Base-by-base conservation (phyloP, 1,140 invertebrate species). In the Drosophila grimshawi region DNA sequence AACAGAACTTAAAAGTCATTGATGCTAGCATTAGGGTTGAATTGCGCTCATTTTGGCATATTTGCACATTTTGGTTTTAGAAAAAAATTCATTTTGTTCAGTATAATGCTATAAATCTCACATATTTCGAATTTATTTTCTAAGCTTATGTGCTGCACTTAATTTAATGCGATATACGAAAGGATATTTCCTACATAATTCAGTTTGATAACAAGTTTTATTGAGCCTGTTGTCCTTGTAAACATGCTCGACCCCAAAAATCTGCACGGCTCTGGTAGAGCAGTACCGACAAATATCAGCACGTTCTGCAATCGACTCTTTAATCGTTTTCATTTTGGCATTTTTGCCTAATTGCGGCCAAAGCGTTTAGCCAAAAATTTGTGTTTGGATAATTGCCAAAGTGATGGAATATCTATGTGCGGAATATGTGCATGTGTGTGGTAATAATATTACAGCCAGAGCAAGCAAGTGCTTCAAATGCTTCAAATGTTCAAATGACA, bases 401-500 rank as follows among this genome's bases (percentile, higher is more conserved):
- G 61, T 51, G 46, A 30, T 60, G 67, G 29, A 59, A 30, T 51
- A 51, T 51, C 45, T 37, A 51, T 33, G 41, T 51, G 32, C 19
- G 41, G 30, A 55, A 37, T 59, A 37, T 57, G 29, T 49, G 5
- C 35, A 59, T 39, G 35, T 46, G 3, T 39, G 60, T 66, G 73
- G 73, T 74, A 62, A 78, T 77, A 77, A 67, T 62, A 77, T 73
- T 77, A 76, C 59, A 35, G 70, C 37, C n/a, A 62, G 43, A 43
- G 48, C 46, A 60, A 59, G 61, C 45, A 67, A 67, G 37, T 51
- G 19, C 19, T 19, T 19, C 35, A 66, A 77, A 68, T 72, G 77
- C 61, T 45, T 69, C 45, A 80, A 80, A 72, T 72, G 73, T 59
- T 56, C 62, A 71, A 73, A 62, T 77, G 83, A 88, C 83, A 88